phyloP scores from a whole-genome alignment of 2,797 vertebrate genomes.

The Amblyopsis hoosieri region DNA sequence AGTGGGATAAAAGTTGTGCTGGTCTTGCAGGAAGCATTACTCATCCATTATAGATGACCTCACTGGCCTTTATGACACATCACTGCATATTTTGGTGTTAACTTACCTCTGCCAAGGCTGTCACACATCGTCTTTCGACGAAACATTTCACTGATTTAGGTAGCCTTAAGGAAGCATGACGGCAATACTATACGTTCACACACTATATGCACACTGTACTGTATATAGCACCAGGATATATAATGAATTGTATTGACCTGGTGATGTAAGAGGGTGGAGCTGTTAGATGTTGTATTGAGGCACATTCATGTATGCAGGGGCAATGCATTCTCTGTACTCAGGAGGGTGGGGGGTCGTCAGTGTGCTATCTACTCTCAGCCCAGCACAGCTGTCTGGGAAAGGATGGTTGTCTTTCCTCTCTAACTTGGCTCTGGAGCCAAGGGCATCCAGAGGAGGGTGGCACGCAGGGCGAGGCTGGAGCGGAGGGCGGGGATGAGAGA shows the following conservation, averaged over 20 bases:
- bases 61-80: constrained; percentile 46
- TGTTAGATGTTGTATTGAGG: constrained; percentile 63
- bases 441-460: constrained; percentile 26
- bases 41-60: constrained; percentile 74
- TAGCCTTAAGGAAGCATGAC: constrained; percentile 19
- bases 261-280: constrained; percentile 66
- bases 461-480: constrained; percentile 13
- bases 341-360: constrained; percentile 45
- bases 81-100: constrained; percentile 36
- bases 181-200: not conserved
- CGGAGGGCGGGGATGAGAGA: constrained; percentile 5
- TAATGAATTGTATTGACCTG: constrained; percentile 65
- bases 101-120: constrained; percentile 25
- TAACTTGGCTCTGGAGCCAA: constrained; percentile 39
- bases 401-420: constrained; percentile 33
- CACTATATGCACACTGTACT: not conserved
- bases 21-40: constrained; percentile 60
- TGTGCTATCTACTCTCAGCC: constrained; percentile 45
- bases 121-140: constrained; percentile 9
- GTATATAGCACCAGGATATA: constrained; percentile 47
- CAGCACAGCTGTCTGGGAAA: constrained; percentile 32
- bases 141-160: constrained; percentile 15
- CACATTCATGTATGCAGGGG: constrained; percentile 39
- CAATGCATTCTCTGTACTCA: constrained; percentile 41
- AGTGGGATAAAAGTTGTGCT: constrained; percentile 55